These are phyloP conservation scores for Uromys caudimaculatus DNA, from an alignment of 2,797 vertebrate genomes.

Conservation along the genomic window DNA sequence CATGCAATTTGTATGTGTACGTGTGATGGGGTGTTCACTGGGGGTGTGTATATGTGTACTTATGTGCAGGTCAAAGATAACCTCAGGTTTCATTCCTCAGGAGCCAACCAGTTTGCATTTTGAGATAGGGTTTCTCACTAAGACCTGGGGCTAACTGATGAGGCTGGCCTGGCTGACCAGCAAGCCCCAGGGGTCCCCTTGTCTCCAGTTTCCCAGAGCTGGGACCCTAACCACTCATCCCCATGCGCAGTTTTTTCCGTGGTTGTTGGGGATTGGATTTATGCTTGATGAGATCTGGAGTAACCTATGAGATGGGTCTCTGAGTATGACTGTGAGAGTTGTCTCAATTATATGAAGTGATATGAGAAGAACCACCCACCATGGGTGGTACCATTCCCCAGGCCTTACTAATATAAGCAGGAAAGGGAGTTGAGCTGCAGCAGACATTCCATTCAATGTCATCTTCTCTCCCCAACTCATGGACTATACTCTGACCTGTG, in stretches of 20 bases:
- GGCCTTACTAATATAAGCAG: not conserved
- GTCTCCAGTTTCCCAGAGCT: not conserved
- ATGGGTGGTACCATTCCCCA: not conserved
- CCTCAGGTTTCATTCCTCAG: not conserved
- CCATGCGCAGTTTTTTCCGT: not conserved
- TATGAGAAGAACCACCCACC: not conserved
- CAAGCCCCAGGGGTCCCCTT: not conserved
- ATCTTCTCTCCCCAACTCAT: not conserved
- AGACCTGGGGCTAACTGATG: not conserved
- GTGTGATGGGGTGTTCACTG: not conserved
- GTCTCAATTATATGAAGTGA: not conserved
- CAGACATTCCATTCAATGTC: not conserved
- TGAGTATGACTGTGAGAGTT: not conserved
- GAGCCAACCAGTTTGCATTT: not conserved
- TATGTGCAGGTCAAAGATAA: not conserved
- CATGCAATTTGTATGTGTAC: not conserved
- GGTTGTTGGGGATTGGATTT: not conserved
- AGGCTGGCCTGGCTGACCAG: not conserved
- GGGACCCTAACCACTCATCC: not conserved
- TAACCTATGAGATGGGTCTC: not conserved
- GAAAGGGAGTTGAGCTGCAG: not conserved
- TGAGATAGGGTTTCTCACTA: not conserved
- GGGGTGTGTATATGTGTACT: not conserved
- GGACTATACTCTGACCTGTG: not conserved
- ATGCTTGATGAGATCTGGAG: not conserved